Percentiles rank a stretch among this genome's conserved stretches.
phyloP scores from a whole-genome alignment of 2,797 vertebrate species.

The Oceanodroma leucorhoa region DNA sequence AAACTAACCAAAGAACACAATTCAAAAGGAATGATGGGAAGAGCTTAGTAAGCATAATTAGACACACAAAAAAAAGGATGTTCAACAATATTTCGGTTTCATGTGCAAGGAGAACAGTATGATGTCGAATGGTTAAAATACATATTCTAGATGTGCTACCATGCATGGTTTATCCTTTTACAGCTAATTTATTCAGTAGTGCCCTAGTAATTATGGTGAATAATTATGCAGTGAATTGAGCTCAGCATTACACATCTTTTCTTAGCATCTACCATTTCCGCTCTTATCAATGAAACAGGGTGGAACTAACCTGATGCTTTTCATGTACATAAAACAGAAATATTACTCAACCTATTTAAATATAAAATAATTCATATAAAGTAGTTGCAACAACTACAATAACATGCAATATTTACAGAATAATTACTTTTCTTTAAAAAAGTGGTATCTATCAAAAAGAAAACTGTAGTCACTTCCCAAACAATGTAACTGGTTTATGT shows the following conservation, averaged over 20 bases:
- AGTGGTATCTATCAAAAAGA: neutral
- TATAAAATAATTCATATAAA: neutral
- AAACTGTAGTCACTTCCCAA: neutral
- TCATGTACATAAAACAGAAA: neutral
- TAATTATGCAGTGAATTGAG: slow-evolving; percentile 33
- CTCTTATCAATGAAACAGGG: neutral
- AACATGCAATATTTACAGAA: neutral
- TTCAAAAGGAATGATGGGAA: neutral
- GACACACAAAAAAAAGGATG: neutral
- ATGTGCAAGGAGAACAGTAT: neutral
- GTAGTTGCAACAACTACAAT: neutral
- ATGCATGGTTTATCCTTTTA: slow-evolving; percentile 12
- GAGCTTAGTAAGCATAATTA: neutral
- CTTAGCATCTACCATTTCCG: neutral
- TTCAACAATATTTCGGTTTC: neutral
- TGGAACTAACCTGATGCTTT: neutral
- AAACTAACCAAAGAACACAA: neutral
- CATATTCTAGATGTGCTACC: slow-evolving; percentile 6
- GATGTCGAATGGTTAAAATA: neutral
- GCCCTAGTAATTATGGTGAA: slow-evolving; percentile 23
- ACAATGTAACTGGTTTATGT: neutral
- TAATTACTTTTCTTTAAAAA: neutral
- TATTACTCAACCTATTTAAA: neutral
- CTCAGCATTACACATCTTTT: neutral
- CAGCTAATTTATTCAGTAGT: slow-evolving; percentile 41